Conservation (phyloP, 2,113 vertebrate species). For the Craseonycteris thonglongyai region DNA sequence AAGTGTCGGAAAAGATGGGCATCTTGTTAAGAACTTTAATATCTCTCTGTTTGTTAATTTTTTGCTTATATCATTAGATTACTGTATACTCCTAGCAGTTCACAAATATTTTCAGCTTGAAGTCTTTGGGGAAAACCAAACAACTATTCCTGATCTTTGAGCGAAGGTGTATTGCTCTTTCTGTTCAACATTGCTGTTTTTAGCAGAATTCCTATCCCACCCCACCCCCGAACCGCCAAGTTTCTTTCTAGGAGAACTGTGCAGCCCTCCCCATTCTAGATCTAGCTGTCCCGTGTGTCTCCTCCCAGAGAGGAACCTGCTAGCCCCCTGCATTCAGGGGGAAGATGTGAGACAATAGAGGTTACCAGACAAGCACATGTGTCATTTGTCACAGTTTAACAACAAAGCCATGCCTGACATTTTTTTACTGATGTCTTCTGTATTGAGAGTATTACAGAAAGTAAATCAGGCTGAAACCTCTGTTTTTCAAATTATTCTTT, state of each 20-base stretch:
- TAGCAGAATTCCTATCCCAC: not conserved
- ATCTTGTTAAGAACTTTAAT: not conserved
- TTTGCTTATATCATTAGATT: not conserved
- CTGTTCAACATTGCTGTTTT: not conserved
- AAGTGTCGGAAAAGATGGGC: not conserved
- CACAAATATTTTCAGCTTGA: not conserved
- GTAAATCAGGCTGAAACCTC: constrained; percentile 21
- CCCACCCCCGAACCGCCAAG: accelerated
- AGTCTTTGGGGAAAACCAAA: not conserved
- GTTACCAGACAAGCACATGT: not conserved
- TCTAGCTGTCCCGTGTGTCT: not conserved
- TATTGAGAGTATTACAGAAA: not conserved
- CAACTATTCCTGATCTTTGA: not conserved
- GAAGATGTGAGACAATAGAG: not conserved
- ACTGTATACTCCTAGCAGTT: not conserved
- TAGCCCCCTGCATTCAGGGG: not conserved
- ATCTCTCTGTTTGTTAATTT: not conserved
- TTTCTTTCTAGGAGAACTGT: not conserved
- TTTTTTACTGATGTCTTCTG: not conserved
- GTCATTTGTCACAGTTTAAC: constrained; percentile 27
- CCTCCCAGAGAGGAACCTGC: not conserved
- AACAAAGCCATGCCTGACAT: not conserved
- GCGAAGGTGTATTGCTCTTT: not conserved
- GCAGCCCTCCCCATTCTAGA: not conserved
- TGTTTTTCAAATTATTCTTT: not conserved